Conservation (phyloP, 1,140 invertebrate genomes). For the Hylaeus volcanicus region DNA sequence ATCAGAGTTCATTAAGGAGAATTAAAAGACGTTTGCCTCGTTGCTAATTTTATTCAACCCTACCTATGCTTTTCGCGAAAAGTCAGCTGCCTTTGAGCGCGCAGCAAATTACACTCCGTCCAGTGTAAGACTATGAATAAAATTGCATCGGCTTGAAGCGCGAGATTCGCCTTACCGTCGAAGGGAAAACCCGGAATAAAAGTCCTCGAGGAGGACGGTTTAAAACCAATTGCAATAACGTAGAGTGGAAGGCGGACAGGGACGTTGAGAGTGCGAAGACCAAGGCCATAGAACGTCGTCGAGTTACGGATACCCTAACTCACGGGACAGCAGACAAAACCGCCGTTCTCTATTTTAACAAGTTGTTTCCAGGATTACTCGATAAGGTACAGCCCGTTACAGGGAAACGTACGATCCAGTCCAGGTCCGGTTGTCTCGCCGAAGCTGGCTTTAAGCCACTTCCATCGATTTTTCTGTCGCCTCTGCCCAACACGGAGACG, state of each 20-base stretch:
- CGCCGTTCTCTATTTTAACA: slow-evolving; percentile 36
- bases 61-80: too few relatives aligned
- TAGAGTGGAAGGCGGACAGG: not conserved
- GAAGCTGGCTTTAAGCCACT: slow-evolving; percentile 36
- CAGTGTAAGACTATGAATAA: too few relatives aligned
- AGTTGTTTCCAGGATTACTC: slow-evolving; percentile 43
- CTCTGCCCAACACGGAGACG: not conserved
- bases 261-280: not conserved
- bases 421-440: slow-evolving; percentile 14
- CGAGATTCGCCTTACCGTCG: too few relatives aligned
- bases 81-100: too few relatives aligned
- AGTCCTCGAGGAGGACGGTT: not conserved
- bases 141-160: too few relatives aligned
- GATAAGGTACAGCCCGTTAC: slow-evolving; percentile 29
- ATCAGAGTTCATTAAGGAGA: too few relatives aligned
- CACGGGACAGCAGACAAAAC: slow-evolving; percentile 20
- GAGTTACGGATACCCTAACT: slow-evolving; percentile 36
- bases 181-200: not conserved
- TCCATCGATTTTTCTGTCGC: slow-evolving; percentile 26
- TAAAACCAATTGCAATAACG: not conserved
- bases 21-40: too few relatives aligned
- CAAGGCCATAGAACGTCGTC: slow-evolving; percentile 9
- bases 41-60: too few relatives aligned
- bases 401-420: slow-evolving; percentile 11
- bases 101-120: too few relatives aligned